These are phyloP conservation scores for Sebastes dallii DNA, from an alignment of 2,797 vertebrate species.

Conservation along the genomic window DNA sequence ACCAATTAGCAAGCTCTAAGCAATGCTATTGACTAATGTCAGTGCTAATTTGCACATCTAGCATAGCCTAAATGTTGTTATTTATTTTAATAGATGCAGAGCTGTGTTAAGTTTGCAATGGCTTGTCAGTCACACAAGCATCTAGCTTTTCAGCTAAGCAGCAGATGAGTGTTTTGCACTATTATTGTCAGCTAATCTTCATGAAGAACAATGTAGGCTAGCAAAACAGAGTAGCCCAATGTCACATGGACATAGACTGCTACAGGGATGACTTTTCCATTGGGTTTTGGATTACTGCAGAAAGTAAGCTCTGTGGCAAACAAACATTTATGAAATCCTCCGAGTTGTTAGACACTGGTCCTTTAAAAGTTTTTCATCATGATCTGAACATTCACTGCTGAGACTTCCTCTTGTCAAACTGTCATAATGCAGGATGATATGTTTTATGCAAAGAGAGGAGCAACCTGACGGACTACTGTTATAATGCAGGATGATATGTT, in stretches of 20 bases:
- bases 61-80: too few relatives aligned
- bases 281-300: not conserved
- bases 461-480: not conserved
- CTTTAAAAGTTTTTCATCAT: not conserved
- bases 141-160: too few relatives aligned
- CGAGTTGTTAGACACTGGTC: fast-evolving
- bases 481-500: not conserved
- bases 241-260: too few relatives aligned
- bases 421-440: not conserved
- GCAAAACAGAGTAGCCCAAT: too few relatives aligned
- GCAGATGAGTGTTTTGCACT: too few relatives aligned
- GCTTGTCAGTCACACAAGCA: too few relatives aligned
- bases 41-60: not conserved
- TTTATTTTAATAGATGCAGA: too few relatives aligned
- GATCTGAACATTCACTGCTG: not conserved
- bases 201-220: too few relatives aligned
- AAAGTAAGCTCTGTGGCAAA: too few relatives aligned
- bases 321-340: too few relatives aligned
- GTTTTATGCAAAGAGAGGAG: not conserved
- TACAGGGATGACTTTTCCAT: not conserved
- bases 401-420: not conserved
- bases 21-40: not conserved
- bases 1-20: not conserved
- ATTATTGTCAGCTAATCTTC: too few relatives aligned
- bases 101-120: too few relatives aligned